These are phyloP conservation scores for Heliothis virescens DNA, from an alignment of 1,140 invertebrate species.

Conservation along the genomic window DNA sequence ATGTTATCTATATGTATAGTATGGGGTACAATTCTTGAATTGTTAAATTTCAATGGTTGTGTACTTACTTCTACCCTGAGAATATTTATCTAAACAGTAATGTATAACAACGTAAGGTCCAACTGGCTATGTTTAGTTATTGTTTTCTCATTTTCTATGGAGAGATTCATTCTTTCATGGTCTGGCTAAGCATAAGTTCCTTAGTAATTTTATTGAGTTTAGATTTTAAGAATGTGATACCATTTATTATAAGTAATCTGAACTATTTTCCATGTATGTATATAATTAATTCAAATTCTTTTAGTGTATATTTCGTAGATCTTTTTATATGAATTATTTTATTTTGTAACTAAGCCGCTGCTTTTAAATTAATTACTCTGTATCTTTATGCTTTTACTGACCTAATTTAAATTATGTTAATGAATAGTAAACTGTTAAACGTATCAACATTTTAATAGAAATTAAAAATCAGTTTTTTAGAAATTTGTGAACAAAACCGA, in stretches of 20 bases:
- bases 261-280: constrained; percentile 74
- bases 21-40: constrained; percentile 69
- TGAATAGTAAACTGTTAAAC: constrained; percentile 51
- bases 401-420: constrained; percentile 58
- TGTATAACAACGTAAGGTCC: constrained; percentile 64
- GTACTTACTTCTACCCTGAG: constrained; percentile 76
- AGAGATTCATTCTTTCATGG: constrained; percentile 74
- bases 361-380: constrained; percentile 63
- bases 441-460: constrained; percentile 61
- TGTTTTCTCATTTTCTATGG: constrained; percentile 61
- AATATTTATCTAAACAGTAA: constrained; percentile 51
- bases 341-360: constrained; percentile 67
- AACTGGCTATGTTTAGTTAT: constrained; percentile 68
- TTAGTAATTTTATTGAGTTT: constrained; percentile 79
- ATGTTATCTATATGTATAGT: constrained; percentile 43
- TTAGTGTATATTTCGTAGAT: constrained; percentile 75
- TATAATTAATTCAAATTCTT: constrained; percentile 66
- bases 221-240: constrained; percentile 84
- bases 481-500: constrained; percentile 62
- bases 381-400: constrained; percentile 65
- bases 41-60: constrained; percentile 78
- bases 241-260: constrained; percentile 80
- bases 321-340: constrained; percentile 75
- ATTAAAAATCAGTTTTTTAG: constrained; percentile 55
- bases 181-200: constrained; percentile 81